Conservation (phyloP, 2,797 vertebrate species). For the Babyrousa celebensis region DNA sequence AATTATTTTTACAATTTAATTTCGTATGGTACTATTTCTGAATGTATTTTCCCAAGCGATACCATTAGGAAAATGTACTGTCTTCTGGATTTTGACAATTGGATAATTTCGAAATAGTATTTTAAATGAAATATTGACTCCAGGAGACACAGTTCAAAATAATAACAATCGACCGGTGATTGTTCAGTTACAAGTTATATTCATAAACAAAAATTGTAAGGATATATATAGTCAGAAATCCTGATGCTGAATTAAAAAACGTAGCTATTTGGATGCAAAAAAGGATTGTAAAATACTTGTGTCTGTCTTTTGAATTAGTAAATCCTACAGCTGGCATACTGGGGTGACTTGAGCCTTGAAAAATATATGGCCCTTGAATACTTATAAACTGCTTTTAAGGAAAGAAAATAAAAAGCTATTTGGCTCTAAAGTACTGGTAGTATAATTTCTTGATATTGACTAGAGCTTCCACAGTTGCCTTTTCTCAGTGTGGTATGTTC, state of each 20-base stretch:
- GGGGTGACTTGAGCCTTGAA: neutral
- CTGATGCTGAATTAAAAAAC: constrained; percentile 18
- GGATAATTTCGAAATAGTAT: constrained; percentile 52
- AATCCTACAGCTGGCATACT: neutral
- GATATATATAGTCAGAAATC: constrained; percentile 58
- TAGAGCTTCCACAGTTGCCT: neutral
- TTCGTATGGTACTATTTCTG: neutral
- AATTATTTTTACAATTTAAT: constrained; percentile 66
- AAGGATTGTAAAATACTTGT: neutral
- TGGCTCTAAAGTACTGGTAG: neutral
- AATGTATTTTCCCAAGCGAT: constrained; percentile 32
- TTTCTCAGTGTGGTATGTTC: neutral
- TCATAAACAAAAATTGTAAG: constrained; percentile 5
- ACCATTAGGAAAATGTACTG: neutral
- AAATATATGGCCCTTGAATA: constrained; percentile 19
- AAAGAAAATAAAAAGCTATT: neutral
- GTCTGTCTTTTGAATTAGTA: constrained; percentile 3
- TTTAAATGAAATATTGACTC: constrained; percentile 31
- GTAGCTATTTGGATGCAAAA: constrained; percentile 20
- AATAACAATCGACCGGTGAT: neutral
- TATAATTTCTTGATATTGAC: neutral
- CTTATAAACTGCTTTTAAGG: neutral
- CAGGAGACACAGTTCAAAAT: constrained; percentile 47
- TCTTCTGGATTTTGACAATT: constrained; percentile 35
- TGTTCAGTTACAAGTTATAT: neutral